phyloP scores from a whole-genome alignment of 2,888 invertebrate genomes.

The Lepidochrysops patricia region DNA sequence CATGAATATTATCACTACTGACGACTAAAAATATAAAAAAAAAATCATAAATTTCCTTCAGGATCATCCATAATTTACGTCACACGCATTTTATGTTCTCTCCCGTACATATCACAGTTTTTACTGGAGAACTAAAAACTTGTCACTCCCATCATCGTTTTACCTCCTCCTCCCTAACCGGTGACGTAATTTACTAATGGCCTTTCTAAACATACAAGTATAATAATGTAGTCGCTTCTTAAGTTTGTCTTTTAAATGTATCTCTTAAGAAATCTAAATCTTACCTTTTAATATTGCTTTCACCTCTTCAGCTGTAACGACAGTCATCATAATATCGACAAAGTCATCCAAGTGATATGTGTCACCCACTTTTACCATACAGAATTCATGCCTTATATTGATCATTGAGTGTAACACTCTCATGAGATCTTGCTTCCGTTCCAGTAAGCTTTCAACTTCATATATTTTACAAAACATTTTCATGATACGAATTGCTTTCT shows the following conservation, averaged over 20 bases:
- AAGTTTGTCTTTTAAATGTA: too few relatives aligned
- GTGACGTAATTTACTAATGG: too few relatives aligned
- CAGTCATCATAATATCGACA: slow-evolving; percentile 31
- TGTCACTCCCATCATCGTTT: too few relatives aligned
- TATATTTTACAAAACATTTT: slow-evolving; percentile 16
- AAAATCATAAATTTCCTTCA: too few relatives aligned
- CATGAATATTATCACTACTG: not conserved
- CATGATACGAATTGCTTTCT: slow-evolving; percentile 28
- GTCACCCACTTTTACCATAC: slow-evolving; percentile 22
- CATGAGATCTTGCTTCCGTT: not conserved
- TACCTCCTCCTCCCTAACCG: too few relatives aligned
- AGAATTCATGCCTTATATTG: slow-evolving; percentile 15
- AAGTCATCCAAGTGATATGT: slow-evolving; percentile 34
- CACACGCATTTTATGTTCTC: too few relatives aligned
- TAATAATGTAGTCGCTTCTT: too few relatives aligned
- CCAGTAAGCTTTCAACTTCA: slow-evolving; percentile 16
- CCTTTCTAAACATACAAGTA: too few relatives aligned
- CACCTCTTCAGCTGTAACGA: slow-evolving; percentile 25
- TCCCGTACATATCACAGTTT: too few relatives aligned
- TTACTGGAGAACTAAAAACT: too few relatives aligned
- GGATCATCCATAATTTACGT: too few relatives aligned
- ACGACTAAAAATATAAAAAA: not conserved
- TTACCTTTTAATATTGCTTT: slow-evolving; percentile 19
- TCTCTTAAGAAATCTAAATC: not conserved
- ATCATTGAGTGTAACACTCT: not conserved